These are phyloP conservation scores for Oopsacas minuta DNA, from an alignment of 37 sponge, comb jelly and placozoan species.

Conservation along the genomic window DNA sequence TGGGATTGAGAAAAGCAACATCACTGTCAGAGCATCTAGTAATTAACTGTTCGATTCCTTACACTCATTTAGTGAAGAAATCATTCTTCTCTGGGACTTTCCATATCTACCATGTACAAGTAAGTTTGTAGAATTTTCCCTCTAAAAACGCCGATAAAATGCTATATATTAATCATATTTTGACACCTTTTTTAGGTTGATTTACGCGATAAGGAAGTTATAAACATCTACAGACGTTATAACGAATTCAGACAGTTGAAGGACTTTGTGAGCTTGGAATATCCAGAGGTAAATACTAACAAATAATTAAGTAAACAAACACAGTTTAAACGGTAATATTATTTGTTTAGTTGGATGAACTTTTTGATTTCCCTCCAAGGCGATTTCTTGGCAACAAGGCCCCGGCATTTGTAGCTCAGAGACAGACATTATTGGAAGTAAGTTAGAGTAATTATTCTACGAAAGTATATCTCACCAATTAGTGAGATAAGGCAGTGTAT, in stretches of 20 bases:
- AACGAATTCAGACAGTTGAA: background rate
- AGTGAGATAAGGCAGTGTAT: too few species aligned
- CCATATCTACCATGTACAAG: background rate
- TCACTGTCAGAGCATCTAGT: background rate
- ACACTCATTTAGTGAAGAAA: background rate
- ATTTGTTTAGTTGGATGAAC: background rate
- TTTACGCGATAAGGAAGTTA: background rate
- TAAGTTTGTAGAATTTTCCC: background rate
- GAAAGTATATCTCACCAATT: background rate
- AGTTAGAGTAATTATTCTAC: background rate
- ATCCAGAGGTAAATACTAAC: background rate
- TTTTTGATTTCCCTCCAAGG: background rate
- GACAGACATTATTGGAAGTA: background rate
- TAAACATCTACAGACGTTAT: background rate
- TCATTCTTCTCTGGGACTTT: background rate
- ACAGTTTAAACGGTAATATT: too few species aligned
- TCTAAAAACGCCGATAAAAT: too few species aligned
- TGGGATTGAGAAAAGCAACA: background rate
- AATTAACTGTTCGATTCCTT: background rate
- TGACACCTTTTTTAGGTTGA: background rate
- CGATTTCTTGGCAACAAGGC: background rate
- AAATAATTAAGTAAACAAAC: too few species aligned
- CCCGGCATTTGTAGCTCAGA: background rate
- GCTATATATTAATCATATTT: too few species aligned
- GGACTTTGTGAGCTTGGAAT: background rate